Evolutionary conservation across 2,888 invertebrate genomes (phyloP), one percentile per base, ranked within the genome.

Genomic region (Neria commutata): DNA sequence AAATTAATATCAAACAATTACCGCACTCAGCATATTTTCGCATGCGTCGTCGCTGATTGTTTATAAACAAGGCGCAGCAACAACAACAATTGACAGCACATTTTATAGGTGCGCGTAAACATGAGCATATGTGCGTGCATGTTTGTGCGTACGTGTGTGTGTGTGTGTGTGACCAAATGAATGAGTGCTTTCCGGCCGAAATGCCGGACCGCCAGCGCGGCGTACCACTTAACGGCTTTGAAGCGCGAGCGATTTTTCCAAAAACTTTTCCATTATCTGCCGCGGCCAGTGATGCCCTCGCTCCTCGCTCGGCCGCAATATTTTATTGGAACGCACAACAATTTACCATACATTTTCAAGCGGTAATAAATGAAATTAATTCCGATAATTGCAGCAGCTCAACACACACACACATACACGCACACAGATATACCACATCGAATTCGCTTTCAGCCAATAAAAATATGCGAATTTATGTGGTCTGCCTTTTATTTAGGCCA

Each of bases 361-460:
- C 71, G 72, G 73, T 73, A 75, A 76, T 76, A 75, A 77, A 73
- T 71, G 73, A 72, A 73, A 75, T 76, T 72, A 76, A 75, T 77
- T 75, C 72, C 67, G 66, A 72, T 77, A 77, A 72, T 72, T 77
- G 71, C 72, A 62, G 66, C 70, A 63, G 69, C 66, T 71, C 67
- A 54, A 23, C 24, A 14, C 46, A 14, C 19, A 19, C 19, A 4
- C 3, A 14, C 46, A 5, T 14, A 8, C 46, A 4, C 37, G 10
- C n/a, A 37, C 37, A 11, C n/a, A 5, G 4, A 14, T n/a, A 37
- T 37, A n/a, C 37, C 37, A 5, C 37, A 4, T n/a, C n/a, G 4
- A 37, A 37, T n/a, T 6, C 37, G 3, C 37, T 37, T n/a, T 37
- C 37, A 4, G 56, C 50, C 48, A 29, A 42, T 10, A 8, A 49